Evolutionary conservation across 2,888 invertebrate genomes (phyloP).

Genomic region (Deilephila porcellus): DNA sequence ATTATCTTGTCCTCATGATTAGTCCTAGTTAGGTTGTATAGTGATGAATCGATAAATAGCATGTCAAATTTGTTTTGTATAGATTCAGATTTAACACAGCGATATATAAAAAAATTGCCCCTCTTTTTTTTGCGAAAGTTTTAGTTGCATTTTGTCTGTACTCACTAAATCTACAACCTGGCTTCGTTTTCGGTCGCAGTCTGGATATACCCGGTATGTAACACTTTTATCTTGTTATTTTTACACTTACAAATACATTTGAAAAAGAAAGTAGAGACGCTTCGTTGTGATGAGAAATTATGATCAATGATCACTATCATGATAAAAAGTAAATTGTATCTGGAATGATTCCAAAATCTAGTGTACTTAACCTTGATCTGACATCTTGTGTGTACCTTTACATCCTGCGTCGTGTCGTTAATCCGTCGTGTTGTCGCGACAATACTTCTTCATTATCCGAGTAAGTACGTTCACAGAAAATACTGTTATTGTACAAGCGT

Average conservation of each 20-base stretch:
- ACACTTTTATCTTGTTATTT: neutral
- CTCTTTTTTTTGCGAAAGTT: neutral
- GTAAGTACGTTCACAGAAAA: neutral
- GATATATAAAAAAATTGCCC: neutral
- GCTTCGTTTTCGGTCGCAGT: too few species aligned
- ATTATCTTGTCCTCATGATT: neutral
- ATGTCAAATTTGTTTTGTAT: too few species aligned
- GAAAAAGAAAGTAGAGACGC: too few species aligned
- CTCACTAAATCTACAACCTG: too few species aligned
- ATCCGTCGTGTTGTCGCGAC: neutral
- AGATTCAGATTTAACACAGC: too few species aligned
- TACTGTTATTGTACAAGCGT: neutral
- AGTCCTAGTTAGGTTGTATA: too few species aligned
- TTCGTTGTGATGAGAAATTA: too few species aligned
- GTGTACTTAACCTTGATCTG: neutral
- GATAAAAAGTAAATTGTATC: too few species aligned
- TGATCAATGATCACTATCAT: too few species aligned
- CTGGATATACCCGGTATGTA: neutral
- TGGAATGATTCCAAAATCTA: neutral
- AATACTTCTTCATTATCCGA: conserved; percentile 11
- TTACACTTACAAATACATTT: neutral
- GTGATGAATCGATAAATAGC: too few species aligned
- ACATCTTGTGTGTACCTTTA: neutral
- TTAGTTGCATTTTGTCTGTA: too few species aligned
- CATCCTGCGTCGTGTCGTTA: neutral